Evolutionary conservation across 2,888 invertebrate species (phyloP).

Genomic region (Cynaeus angustus): DNA sequence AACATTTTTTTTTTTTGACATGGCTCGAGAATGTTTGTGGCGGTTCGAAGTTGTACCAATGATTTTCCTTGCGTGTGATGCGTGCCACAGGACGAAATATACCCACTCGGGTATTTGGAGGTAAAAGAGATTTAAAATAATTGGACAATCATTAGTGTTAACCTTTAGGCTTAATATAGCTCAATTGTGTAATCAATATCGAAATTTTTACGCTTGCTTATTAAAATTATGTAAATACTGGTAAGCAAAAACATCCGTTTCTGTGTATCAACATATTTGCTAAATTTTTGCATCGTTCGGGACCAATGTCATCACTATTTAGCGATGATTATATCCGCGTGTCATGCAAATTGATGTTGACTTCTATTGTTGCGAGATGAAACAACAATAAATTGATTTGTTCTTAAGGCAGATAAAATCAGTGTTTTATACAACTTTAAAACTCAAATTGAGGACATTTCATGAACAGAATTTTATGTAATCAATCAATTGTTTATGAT

Average conservation of each 20-base stretch:
- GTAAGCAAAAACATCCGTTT: constrained; percentile 22
- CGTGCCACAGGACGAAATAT: constrained; percentile 5
- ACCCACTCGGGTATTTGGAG: constrained; percentile 6
- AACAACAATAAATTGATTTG: too few relatives aligned
- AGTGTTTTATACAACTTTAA: too few relatives aligned
- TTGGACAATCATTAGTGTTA: background rate
- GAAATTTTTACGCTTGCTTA: constrained; percentile 3
- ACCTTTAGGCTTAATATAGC: constrained; percentile 25
- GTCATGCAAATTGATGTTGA: constrained; percentile 9
- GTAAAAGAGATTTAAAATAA: constrained; percentile 19
- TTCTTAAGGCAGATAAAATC: too few relatives aligned
- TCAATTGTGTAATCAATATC: constrained; percentile 19
- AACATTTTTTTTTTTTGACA: constrained; percentile 19
- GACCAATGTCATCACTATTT: constrained; percentile 21
- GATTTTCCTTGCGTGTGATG: constrained; percentile 16
- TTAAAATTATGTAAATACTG: constrained; percentile 21
- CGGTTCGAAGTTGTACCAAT: constrained; percentile 5
- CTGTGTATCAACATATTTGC: constrained; percentile 20
- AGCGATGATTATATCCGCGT: background rate
- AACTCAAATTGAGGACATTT: too few relatives aligned
- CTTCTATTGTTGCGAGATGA: background rate
- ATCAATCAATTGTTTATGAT: too few relatives aligned
- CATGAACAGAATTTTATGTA: too few relatives aligned
- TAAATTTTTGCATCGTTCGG: constrained; percentile 15
- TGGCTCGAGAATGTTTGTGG: background rate